phyloP scores from a whole-genome alignment of 2,113 vertebrate genomes.

The Vidua macroura region DNA sequence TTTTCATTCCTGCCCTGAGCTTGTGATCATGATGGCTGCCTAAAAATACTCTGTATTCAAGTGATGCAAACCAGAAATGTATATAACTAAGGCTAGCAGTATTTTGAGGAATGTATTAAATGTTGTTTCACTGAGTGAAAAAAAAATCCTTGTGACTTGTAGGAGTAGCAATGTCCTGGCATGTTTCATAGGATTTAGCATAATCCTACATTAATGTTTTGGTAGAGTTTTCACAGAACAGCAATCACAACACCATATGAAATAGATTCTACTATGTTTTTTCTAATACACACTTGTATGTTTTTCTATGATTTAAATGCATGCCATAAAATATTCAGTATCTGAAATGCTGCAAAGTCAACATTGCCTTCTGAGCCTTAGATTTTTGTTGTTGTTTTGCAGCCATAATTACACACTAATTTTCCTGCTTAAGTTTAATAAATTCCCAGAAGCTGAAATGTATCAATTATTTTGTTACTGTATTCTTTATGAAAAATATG shows the following conservation, averaged over 20 bases:
- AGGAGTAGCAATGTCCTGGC: not conserved
- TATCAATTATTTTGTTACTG: not conserved
- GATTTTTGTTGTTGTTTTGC: constrained; percentile 9
- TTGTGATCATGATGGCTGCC: too few species aligned
- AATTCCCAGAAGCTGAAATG: constrained; percentile 30
- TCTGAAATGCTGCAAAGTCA: constrained; percentile 15
- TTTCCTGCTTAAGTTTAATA: constrained; percentile 21
- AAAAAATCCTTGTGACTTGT: not conserved
- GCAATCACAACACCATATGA: not conserved
- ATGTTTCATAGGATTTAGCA: not conserved
- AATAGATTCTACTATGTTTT: not conserved
- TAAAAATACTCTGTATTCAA: too few species aligned
- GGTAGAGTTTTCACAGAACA: not conserved
- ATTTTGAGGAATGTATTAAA: not conserved
- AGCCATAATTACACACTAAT: not conserved
- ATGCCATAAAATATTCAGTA: constrained; percentile 28
- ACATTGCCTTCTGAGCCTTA: not conserved
- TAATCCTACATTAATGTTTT: not conserved
- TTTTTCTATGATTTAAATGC: constrained; percentile 20
- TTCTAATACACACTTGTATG: not conserved
- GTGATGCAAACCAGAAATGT: not conserved
- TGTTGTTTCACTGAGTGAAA: not conserved
- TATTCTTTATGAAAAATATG: not conserved
- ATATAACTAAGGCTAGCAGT: not conserved
- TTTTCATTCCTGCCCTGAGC: too few species aligned